Conservation (phyloP, 2,797 vertebrate species). For the Hippocampus kuda region DNA sequence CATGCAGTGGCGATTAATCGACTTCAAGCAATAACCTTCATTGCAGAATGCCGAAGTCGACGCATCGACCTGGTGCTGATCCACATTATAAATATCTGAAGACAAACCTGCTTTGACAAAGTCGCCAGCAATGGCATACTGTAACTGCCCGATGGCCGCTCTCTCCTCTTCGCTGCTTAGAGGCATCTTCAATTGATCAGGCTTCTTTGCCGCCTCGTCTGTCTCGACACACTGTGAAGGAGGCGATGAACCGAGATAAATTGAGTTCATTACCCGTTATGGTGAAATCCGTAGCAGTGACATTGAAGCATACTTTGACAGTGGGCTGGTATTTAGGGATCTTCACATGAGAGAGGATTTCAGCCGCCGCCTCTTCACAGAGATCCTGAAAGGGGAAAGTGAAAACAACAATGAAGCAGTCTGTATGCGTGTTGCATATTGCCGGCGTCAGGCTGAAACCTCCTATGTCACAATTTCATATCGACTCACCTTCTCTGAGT, state of each 20-base stretch:
- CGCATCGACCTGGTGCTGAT: too few relatives aligned
- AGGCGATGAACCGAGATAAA: conserved; percentile 1
- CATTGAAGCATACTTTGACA: conserved; percentile 72
- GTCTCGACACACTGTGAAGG: conserved; percentile 82
- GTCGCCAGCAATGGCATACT: conserved; percentile 70
- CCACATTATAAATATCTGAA: not conserved
- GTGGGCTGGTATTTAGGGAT: conserved; percentile 87
- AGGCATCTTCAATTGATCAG: conserved; percentile 75
- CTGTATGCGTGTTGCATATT: not conserved
- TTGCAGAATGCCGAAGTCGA: too few relatives aligned
- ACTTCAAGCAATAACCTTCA: too few relatives aligned
- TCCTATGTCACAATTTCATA: too few relatives aligned
- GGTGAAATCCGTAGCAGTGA: not conserved
- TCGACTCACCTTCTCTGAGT: conserved; percentile 74
- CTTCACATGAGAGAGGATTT: conserved; percentile 70
- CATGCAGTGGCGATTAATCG: too few relatives aligned
- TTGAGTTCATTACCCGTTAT: not conserved
- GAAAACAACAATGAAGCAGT: not conserved
- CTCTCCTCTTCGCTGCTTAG: conserved; percentile 92
- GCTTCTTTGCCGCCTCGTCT: conserved; percentile 86
- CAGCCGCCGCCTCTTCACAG: conserved; percentile 68
- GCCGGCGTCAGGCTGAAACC: too few relatives aligned
- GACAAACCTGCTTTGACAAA: conserved; percentile 62
- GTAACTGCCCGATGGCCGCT: conserved; percentile 79
- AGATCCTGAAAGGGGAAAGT: conserved; percentile 68